Percentiles rank a stretch among this genome's conserved stretches.
phyloP scores from a whole-genome alignment of 1,140 invertebrate species.

The Microplitis demolitor region DNA sequence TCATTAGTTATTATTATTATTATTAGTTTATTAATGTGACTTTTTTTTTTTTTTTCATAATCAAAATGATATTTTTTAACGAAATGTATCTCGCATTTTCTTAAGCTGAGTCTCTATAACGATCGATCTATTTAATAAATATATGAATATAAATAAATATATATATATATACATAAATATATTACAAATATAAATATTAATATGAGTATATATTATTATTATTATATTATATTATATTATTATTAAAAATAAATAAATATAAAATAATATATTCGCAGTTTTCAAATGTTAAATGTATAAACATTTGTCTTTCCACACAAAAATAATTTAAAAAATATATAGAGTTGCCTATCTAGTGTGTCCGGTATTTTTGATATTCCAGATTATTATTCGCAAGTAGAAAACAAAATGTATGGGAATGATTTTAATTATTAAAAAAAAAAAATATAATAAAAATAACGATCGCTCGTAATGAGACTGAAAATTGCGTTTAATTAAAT shows the following conservation, averaged over 20 bases:
- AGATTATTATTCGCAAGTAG: constrained; percentile 14
- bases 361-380: constrained; percentile 28
- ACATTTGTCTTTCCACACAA: constrained; percentile 4
- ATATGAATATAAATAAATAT: too few relatives aligned
- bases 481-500: constrained; percentile 4
- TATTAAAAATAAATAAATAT: constrained; percentile 33
- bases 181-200: not conserved
- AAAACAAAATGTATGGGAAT: constrained; percentile 9
- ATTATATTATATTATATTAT: not conserved
- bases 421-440: not conserved
- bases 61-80: constrained; percentile 25
- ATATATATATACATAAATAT: too few relatives aligned
- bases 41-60: constrained; percentile 36
- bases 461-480: constrained; percentile 21
- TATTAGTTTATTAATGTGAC: constrained; percentile 44
- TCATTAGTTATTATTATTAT: constrained; percentile 28
- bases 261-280: constrained; percentile 15
- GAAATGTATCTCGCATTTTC: too few relatives aligned
- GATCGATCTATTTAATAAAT: too few relatives aligned
- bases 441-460: too few relatives aligned
- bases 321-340: not conserved
- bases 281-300: constrained; percentile 1
- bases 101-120: too few relatives aligned
- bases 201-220: constrained; percentile 1
- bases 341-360: constrained; percentile 16